phyloP scores from a whole-genome alignment of 2,888 invertebrate genomes.

The Branchipolynoe longqiensis region DNA sequence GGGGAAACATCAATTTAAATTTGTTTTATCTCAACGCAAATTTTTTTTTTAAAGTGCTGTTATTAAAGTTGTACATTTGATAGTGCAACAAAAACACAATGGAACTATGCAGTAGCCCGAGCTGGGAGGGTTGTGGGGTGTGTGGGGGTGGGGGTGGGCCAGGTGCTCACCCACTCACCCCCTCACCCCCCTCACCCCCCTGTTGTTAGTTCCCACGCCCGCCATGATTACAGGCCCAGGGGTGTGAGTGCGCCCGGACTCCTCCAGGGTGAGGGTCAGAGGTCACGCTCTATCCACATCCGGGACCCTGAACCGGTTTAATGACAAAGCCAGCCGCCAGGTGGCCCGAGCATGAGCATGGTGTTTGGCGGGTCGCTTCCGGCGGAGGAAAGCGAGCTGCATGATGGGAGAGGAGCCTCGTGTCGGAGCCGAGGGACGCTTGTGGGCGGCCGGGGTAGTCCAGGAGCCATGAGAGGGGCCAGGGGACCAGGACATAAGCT shows the following conservation, averaged over 20 bases:
- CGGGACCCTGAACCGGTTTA: constrained; percentile 5
- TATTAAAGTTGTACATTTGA: too few species aligned
- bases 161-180: too few species aligned
- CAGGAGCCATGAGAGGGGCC: neutral
- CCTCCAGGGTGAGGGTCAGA: neutral
- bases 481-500: too few species aligned
- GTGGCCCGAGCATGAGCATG: constrained; percentile 24
- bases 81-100: too few species aligned
- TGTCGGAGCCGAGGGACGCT: neutral
- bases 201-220: constrained; percentile 31
- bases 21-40: too few species aligned
- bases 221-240: neutral
- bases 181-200: too few species aligned
- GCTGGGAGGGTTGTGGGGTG: too few species aligned
- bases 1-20: too few species aligned
- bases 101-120: too few species aligned
- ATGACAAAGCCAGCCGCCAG: neutral
- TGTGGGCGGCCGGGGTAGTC: neutral
- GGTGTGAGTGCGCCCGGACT: neutral
- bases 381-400: constrained; percentile 2
- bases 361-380: constrained; percentile 33
- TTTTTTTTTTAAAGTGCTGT: too few species aligned
- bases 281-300: constrained; percentile 1
- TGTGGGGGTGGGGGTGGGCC: too few species aligned
- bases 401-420: neutral